Evolutionary conservation across 2,797 vertebrate species (phyloP).

Genomic region (Lacerta agilis): DNA sequence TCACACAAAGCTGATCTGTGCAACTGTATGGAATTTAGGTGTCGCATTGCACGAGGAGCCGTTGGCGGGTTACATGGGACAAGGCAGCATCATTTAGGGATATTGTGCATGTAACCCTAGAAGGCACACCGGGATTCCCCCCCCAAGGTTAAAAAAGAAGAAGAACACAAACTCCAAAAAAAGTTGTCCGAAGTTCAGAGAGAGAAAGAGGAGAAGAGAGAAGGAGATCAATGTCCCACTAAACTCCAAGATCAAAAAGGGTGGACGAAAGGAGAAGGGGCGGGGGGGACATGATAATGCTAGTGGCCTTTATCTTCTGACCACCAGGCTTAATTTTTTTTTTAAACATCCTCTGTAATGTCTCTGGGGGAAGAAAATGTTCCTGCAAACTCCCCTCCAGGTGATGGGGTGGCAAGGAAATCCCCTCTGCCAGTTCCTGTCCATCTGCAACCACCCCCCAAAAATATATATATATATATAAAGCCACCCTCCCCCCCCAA

Average conservation of each 20-base stretch:
- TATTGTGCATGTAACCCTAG: conserved; percentile 32
- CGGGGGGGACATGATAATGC: background rate
- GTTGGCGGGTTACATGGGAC: background rate
- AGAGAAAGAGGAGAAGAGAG: background rate
- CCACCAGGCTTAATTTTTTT: background rate
- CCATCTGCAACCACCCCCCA: background rate
- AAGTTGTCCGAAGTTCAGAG: conserved; percentile 1
- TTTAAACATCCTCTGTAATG: background rate
- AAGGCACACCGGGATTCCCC: conserved; percentile 38
- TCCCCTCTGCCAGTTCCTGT: background rate
- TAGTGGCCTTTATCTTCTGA: background rate
- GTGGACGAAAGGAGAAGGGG: too few species aligned
- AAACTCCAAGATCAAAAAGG: background rate
- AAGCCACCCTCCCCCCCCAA: background rate
- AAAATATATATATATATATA: too few species aligned
- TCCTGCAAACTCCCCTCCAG: background rate
- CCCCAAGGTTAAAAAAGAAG: conserved; percentile 3
- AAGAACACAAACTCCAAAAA: background rate
- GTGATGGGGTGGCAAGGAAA: background rate
- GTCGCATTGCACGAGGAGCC: background rate
- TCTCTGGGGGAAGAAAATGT: conserved; percentile 28
- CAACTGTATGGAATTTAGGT: conserved; percentile 23
- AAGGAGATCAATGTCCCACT: background rate
- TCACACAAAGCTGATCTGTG: conserved; percentile 10
- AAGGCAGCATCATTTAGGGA: conserved; percentile 44